Base-by-base conservation (phyloP, 1,140 invertebrate species). In the Drosophila ficusphila region DNA sequence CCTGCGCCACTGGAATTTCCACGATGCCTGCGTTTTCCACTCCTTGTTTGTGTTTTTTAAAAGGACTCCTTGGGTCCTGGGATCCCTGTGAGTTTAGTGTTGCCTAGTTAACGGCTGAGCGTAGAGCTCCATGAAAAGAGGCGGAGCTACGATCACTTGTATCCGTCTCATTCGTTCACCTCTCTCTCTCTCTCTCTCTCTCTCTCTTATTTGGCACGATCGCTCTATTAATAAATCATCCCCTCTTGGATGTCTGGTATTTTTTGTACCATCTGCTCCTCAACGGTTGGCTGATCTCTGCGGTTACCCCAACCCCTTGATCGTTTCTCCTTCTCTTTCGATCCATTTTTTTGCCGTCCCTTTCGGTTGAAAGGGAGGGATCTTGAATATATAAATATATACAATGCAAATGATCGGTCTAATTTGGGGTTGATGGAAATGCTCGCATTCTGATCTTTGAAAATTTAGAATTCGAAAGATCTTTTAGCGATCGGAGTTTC, bases 211-310 rank as follows among this genome's bases (percentile, higher is more conserved):
- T n/a, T 23, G 3, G 14, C 29, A 2, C 42, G 67, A 48, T 61
- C 58, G 56, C 34, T 68, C 78, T 82, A 82, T 74, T 82, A 77
- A 77, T 82, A 82, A 82, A 49, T 67, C 78, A 82, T 82, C 78
- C 78, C 78, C 73, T 61, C 49, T 19, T 34, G 21, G 14, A 39
- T 65, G 44, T 8, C 19, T 19, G 29, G 18, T 36, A 25, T 19
- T 53, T 46, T 11, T 16, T 65, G 11, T 41, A 16, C 29, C 64
- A 65, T 68, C 58, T 68, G 64, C 69, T 72, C 42, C 27, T 21
- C 65, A 31, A 25, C 68, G 68, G 65, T 72, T 71, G 68, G 68
- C 46, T 27, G 52, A 64, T 64, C 51, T 21, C 46, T 48, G 19
- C 29, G 42, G 31, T 58, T 48, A 4, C 54, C 60, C 39, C 54